Base-by-base conservation (phyloP, 2,113 vertebrate genomes). In the Mellivora capensis region DNA sequence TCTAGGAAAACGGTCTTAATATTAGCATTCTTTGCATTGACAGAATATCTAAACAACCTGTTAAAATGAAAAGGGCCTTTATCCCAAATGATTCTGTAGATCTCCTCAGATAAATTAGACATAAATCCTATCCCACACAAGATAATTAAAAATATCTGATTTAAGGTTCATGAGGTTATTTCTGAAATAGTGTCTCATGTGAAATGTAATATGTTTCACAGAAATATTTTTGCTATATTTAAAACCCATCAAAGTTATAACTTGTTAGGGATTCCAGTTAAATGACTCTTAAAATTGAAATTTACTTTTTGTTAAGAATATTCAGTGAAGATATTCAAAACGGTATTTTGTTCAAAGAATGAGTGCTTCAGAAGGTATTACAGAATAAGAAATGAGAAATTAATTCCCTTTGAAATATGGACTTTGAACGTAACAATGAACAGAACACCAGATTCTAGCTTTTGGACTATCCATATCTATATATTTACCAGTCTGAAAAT, bases 91-190 rank as follows among this genome's bases (percentile, higher is more conserved):
- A 91, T 64, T 96, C 59, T 91, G 67, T 61, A 91, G 90, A 80
- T 49, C 87, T 62, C 2, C 11, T 89, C 80, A 91, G 57, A 93
- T 86, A 96, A 96, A 97, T 87, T 93, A 95, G 80, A 96, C 31
- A 96, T 52, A 96, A 86, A 97, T 76, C 92, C 39, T 89, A 31
- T 29, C 21, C 74, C 74, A 91, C 72, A 86, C 67, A 95, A 74
- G 86, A 91, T 94, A 82, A 96, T 98, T 97, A 81, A 97, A 96
- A 96, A 80, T 76, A 94, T 69, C 84, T 95, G 89, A 95, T 79
- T 91, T 95, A 83, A 89, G 10, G 57, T 87, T 96, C 84, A 54
- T 64, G 76, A 84, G 95, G 57, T 80, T 96, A 89, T 96, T 95
- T 92, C 57, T 96, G 61, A 96, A 96, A 83, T 94, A 87, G 61